Percentiles rank a stretch among this genome's conserved stretches.
Evolutionary conservation across 2,888 invertebrate species (phyloP).

Genomic region (Acronicta alni): DNA sequence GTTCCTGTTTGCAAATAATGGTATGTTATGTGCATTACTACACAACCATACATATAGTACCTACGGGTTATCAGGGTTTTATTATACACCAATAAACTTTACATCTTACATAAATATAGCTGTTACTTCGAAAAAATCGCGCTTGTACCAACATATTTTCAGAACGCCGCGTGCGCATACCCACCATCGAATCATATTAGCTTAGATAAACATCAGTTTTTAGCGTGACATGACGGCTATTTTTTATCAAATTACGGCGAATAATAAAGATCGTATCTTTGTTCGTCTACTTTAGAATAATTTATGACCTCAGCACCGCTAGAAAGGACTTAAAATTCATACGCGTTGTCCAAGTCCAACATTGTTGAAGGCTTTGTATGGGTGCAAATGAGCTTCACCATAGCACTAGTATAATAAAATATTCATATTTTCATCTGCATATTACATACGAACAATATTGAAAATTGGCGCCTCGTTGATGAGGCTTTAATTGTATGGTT

Average conservation of each 20-base stretch:
- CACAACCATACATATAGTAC: no score
- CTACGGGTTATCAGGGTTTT: background rate
- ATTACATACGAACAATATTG: constrained; percentile 46
- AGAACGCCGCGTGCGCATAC: background rate
- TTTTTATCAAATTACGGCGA: constrained; percentile 43
- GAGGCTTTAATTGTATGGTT: constrained; percentile 27
- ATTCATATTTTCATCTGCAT: constrained; percentile 50
- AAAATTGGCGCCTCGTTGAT: constrained; percentile 48
- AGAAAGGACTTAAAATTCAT: constrained; percentile 41
- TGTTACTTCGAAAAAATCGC: background rate
- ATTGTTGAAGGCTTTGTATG: constrained; percentile 51
- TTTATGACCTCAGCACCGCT: constrained; percentile 45
- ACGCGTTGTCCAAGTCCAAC: constrained; percentile 39
- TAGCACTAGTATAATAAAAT: constrained; percentile 43
- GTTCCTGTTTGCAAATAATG: constrained; percentile 6
- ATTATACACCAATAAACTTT: background rate
- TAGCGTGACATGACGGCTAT: constrained; percentile 22
- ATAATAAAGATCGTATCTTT: constrained; percentile 49
- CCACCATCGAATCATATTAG: constrained; percentile 5
- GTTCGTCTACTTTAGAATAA: constrained; percentile 48
- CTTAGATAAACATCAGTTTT: constrained; percentile 33
- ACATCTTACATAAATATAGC: background rate
- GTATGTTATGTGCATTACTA: background rate
- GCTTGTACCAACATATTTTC: background rate
- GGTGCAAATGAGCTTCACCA: constrained; percentile 52